Base-by-base conservation (phyloP, 2,113 vertebrate species). In the Syngnathus typhle region DNA sequence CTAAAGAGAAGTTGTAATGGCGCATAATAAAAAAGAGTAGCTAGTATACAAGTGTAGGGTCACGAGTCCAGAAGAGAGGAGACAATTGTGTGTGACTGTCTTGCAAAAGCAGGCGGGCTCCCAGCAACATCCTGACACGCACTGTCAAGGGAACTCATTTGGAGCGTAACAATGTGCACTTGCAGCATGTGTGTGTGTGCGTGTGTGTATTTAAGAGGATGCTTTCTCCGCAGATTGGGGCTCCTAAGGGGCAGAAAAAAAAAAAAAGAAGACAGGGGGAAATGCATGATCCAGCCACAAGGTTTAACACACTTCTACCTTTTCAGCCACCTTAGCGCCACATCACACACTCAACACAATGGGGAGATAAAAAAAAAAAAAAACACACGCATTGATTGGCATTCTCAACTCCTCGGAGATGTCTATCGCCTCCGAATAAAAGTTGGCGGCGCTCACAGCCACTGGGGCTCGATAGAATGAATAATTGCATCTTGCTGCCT, bases 91-190 rank as follows among this genome's bases (percentile, higher is more conserved):
- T 81, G 80, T 68, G 80, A 81, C 77, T 81, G 78, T 75, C 76
- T 70, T 80, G 82, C 85, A 81, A 77, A 71, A 77, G 81, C 85
- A 27, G 87, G 82, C 79, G 69, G 89, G 88, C 87, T 85, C 89
- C 70, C 82, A 85, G 89, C 86, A 88, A 87, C 88, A 77, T 80
- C 81, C 79, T 82, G 86, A 88, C 80, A 75, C 52, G 44, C 61
- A 63, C 72, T 77, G 89, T 80, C 85, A 64, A 69, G 84, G 82
- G 88, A 88, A 84, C 88, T 91, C 84, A 90, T 91, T 91, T 90
- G 70, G 77, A 81, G 68, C 67, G 75, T 78, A 79, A 86, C 66
- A 81, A 76, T 84, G 75, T 82, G 75, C 43, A 38, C 55, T 13
- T 79, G 71, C 41, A 39, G 67, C 11, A 27, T 67, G 21, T 27